Percentiles rank a stretch among this genome's conserved stretches.
phyloP scores from a whole-genome alignment of 2,888 invertebrate species.

The Monoplex corrugatus region DNA sequence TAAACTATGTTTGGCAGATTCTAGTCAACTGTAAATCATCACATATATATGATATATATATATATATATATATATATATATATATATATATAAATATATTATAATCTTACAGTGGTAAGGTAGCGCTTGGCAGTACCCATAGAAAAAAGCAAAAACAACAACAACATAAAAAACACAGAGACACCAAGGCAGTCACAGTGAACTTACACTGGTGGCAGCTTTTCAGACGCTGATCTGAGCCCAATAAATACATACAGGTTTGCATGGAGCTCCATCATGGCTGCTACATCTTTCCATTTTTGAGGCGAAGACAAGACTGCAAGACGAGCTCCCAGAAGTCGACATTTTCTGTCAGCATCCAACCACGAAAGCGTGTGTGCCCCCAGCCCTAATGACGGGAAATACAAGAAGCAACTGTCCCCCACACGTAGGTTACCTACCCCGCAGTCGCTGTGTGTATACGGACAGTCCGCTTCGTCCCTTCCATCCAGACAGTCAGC shows the following conservation, averaged over 20 bases:
- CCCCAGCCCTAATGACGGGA: neutral
- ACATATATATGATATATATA: no score
- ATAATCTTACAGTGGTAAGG: no score
- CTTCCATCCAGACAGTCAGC: neutral
- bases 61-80: no score
- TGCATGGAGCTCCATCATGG: neutral
- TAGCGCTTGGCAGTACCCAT: no score
- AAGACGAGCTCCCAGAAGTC: neutral
- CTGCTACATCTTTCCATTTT: neutral
- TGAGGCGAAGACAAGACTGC: neutral
- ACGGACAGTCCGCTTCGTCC: conserved; percentile 38
- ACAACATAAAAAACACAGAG: neutral
- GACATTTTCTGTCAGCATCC: neutral
- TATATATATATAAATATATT: no score
- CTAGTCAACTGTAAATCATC: no score
- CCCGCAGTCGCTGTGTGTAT: neutral
- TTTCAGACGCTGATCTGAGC: neutral
- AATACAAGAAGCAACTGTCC: neutral
- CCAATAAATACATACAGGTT: neutral
- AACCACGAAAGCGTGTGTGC: neutral
- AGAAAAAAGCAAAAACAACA: no score
- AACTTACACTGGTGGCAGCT: neutral
- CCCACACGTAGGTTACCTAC: neutral
- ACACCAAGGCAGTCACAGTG: neutral
- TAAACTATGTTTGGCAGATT: no score